Evolutionary conservation across 2,888 invertebrate genomes (phyloP), one percentile per base, ranked within the genome.

Genomic region (Cataglyphis altisquamis): DNA sequence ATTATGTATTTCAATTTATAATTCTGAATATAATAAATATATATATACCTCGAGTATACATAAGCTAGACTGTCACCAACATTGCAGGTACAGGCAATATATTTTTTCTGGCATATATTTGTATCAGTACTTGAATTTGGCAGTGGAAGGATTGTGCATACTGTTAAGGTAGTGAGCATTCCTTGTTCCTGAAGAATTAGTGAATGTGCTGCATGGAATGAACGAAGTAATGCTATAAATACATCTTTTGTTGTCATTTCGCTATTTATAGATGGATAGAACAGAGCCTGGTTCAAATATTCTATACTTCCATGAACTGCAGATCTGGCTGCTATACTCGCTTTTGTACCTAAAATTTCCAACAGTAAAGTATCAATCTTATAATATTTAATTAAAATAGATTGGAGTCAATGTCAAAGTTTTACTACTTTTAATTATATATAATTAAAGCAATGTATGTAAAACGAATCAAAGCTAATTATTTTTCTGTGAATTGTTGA

Each of bases 21-120:
- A 25, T 57, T 57, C 5, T 39, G 9, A 21, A 39, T 9, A 12
- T 63, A 45, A 25, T 45, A 66, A 45, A 41, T 25, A 32, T 45
- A 25, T 41, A 55, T 48, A 36, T 95, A 96, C 92, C 96, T 96
- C 12, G 97, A 96, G 95, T 98, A 98, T 82, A 98, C 97, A 93
- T 98, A 98, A n/a, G 98, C 98, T 88, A 98, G 95, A 66, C 97
- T 98, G 94, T 98, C 98, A 0, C 98, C 98, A 29, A 98, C 98
- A 94, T 98, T 98, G 93, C 98, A 98, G 70, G 97, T 97, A 94
- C 98, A 98, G 57, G 97, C 97, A 67, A 97, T 96, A 93, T 97
- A 97, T 91, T 96, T 96, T 73, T 95, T 95, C 74, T 94, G 88
- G 66, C 84, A 86, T 75, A 91, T 87, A 84, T 92, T 90, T n/a